Conservation (phyloP, 2,888 invertebrate genomes). For the Adelphocoris suturalis region DNA sequence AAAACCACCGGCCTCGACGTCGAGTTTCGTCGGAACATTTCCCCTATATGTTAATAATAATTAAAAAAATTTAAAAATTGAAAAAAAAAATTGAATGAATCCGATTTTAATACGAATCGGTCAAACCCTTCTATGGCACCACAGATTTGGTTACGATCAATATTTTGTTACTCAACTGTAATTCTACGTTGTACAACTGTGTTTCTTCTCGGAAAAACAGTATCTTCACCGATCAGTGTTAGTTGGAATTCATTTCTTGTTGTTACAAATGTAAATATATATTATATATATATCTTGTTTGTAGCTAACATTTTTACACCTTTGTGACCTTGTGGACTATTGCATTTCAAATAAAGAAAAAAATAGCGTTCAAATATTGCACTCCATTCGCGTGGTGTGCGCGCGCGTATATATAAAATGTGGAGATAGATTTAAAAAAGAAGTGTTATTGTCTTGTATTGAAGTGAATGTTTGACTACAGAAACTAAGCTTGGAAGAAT, state of each 20-base stretch:
- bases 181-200: slow-evolving; percentile 28
- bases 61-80: too few species aligned
- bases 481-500: slow-evolving; percentile 5
- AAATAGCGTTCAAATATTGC: slow-evolving; percentile 44
- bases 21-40: slow-evolving; percentile 8
- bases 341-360: slow-evolving; percentile 68
- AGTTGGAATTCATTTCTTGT: slow-evolving; percentile 22
- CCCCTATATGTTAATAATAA: background rate
- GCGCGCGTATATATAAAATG: slow-evolving; percentile 33
- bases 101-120: background rate
- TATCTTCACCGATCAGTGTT: slow-evolving; percentile 18
- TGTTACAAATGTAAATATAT: slow-evolving; percentile 67
- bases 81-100: background rate
- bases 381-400: slow-evolving; percentile 58
- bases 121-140: slow-evolving; percentile 11
- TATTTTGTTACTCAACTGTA: background rate
- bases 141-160: slow-evolving; percentile 24
- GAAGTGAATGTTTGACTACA: slow-evolving; percentile 14
- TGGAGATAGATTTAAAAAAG: slow-evolving; percentile 37
- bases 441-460: background rate
- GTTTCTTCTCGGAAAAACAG: slow-evolving; percentile 3
- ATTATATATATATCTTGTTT: slow-evolving; percentile 57
- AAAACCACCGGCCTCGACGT: background rate
- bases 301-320: slow-evolving; percentile 68
- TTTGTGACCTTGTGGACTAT: slow-evolving; percentile 71